phyloP scores from a whole-genome alignment of 2,888 invertebrate species.

The Eristalis arbustorum region DNA sequence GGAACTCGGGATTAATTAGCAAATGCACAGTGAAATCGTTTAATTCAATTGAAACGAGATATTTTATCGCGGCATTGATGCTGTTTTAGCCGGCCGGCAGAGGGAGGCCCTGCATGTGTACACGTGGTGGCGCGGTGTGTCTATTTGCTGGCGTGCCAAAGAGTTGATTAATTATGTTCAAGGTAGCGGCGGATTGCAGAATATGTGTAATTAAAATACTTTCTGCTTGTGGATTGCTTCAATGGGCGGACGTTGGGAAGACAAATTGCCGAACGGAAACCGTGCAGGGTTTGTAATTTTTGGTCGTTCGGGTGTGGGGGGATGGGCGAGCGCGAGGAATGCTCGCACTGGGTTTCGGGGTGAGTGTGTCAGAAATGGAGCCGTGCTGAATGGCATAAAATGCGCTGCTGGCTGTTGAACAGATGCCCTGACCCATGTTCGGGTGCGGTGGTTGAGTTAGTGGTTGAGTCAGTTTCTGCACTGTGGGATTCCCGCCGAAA shows the following conservation, averaged over 20 bases:
- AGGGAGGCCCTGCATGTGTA: not conserved
- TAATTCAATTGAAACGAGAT: conserved; percentile 23
- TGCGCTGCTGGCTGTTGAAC: not conserved
- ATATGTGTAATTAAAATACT: conserved; percentile 45
- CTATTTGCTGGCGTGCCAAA: not conserved
- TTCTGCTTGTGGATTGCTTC: conserved; percentile 7
- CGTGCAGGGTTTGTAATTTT: conserved; percentile 2
- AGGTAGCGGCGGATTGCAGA: conserved; percentile 40
- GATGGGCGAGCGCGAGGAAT: no score
- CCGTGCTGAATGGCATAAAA: not conserved
- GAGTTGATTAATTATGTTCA: conserved; percentile 48
- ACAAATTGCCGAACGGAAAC: conserved; percentile 2
- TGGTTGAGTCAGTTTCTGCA: not conserved
- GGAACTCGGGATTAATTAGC: conserved; percentile 46
- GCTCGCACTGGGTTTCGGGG: not conserved
- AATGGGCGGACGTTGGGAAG: not conserved
- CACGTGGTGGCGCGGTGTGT: not conserved
- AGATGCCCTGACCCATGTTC: not conserved
- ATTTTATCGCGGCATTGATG: conserved; percentile 8
- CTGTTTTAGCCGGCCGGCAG: not conserved
- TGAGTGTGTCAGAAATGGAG: not conserved
- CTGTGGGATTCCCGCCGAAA: not conserved
- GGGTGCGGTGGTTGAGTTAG: not conserved
- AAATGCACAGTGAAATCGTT: conserved; percentile 29
- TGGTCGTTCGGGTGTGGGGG: not conserved